phyloP scores from a whole-genome alignment of 1,140 invertebrate genomes.

The Adoxophyes honmai region DNA sequence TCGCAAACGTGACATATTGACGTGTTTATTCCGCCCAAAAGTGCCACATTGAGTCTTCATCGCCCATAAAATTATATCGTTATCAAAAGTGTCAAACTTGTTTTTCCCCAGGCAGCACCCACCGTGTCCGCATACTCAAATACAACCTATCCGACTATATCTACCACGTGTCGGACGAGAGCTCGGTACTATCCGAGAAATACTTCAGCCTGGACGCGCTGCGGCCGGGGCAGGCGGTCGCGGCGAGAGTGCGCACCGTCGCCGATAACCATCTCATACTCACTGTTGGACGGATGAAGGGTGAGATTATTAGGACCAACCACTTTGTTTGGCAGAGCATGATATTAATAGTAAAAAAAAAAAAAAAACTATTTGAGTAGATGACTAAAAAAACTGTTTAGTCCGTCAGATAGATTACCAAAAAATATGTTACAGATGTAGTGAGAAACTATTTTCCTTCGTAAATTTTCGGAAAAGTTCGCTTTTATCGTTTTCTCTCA shows the following conservation, averaged over 20 bases:
- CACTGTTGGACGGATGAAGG: constrained; percentile 35
- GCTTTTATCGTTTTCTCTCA: too few species aligned
- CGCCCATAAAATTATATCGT: background rate
- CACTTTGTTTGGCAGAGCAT: background rate
- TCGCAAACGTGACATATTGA: too few species aligned
- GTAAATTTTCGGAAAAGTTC: too few species aligned
- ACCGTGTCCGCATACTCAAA: constrained; percentile 46
- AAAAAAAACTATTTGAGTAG: too few species aligned
- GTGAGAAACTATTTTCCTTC: too few species aligned
- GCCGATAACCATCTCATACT: constrained; percentile 35
- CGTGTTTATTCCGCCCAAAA: too few species aligned
- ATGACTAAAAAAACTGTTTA: too few species aligned
- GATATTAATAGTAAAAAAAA: too few species aligned
- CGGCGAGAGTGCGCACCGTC: constrained; percentile 35
- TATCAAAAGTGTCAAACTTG: too few species aligned
- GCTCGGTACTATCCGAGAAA: constrained; percentile 34
- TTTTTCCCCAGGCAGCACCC: constrained; percentile 41
- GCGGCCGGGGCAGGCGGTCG: constrained; percentile 34
- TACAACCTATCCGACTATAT: constrained; percentile 55
- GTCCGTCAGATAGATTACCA: too few species aligned
- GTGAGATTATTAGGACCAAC: constrained; percentile 23
- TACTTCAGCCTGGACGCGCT: constrained; percentile 47
- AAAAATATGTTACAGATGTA: too few species aligned
- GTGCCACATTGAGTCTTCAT: too few species aligned
- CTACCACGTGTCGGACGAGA: constrained; percentile 52